Evolutionary conservation across 2,113 vertebrate genomes (phyloP), one percentile per base, ranked within the genome.

Genomic region (Meleagris gallopavo): DNA sequence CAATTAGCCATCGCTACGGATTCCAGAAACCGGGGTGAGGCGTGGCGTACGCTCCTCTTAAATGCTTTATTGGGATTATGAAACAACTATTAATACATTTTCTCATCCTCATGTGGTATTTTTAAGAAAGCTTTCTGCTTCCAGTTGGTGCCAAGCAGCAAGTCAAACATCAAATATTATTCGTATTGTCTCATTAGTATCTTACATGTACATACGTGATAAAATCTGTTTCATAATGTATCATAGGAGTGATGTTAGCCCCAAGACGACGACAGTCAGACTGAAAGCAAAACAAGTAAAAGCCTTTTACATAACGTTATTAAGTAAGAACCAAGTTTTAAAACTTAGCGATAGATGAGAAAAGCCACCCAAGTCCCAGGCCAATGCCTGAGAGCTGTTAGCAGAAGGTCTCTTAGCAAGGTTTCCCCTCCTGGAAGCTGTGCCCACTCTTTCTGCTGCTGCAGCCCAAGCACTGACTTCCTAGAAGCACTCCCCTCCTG

Each of bases 1-100:
- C 65, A 77, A 76, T n/a, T 96, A 80, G 71, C 38, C 66, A 75
- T 91, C 82, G n/a, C 40, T 36, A 83, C 5, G 15, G 64, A 91
- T 92, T 84, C 94, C 94, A 92, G 81, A 82, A 92, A 50, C 74
- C 43, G n/a, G 83, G 85, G 88, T 91, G 87, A 95, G 92, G 96
- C 66, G 16, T 2, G 38, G 84, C 74, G 50, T 67, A 45, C 45
- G n/a, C 50, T 85, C 69, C 87, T 93, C 90, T 93, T 88, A 79
- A 75, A 93, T 5, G 50, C 40, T 66, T 91, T 88, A 91, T 13
- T 89, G 6, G 36, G 67, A 92, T 94, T 92, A 92, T 74, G 91
- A 95, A 92, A 94, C 64, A 40, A 64, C 38, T 73, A 66, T 45
- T 0, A 76, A 88, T 50, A 46, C 40, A 86, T 80, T 84, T 95